A percentile compares a stretch with the other conserved stretches of the same genome.
These are phyloP conservation scores for Mirounga angustirostris DNA, from an alignment of 2,113 vertebrate species.

Conservation along the genomic window DNA sequence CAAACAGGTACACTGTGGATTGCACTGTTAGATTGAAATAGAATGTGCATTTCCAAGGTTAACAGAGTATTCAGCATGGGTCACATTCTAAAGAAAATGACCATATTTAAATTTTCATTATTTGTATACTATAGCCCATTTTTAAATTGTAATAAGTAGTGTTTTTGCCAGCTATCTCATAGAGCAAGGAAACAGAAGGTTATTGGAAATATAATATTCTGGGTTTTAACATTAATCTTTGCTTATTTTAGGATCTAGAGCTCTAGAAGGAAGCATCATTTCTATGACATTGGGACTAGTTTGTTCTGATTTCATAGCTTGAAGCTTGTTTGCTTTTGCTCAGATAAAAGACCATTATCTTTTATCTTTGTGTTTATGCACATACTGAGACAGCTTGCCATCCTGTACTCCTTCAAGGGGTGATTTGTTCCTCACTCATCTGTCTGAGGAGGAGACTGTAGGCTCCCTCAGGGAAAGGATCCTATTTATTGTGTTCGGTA, in stretches of 20 bases:
- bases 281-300: not conserved
- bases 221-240: slow-evolving; percentile 14
- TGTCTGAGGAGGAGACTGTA: not conserved
- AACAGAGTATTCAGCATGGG: not conserved
- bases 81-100: not conserved
- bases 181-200: not conserved
- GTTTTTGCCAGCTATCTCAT: not conserved
- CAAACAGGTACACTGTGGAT: not conserved
- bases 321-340: not conserved
- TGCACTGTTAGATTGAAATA: not conserved
- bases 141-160: not conserved
- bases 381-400: not conserved
- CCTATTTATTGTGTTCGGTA: not conserved
- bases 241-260: not conserved
- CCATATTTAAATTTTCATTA: not conserved
- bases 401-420: not conserved
- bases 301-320: not conserved
- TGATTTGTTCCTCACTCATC: not conserved
- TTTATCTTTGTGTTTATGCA: not conserved
- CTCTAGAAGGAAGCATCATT: not conserved
- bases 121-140: not conserved
- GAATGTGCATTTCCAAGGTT: not conserved
- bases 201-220: not conserved
- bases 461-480: not conserved
- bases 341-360: not conserved